Base-by-base conservation (phyloP, 2,113 vertebrate genomes). In the Phalacrocorax pelagicus region DNA sequence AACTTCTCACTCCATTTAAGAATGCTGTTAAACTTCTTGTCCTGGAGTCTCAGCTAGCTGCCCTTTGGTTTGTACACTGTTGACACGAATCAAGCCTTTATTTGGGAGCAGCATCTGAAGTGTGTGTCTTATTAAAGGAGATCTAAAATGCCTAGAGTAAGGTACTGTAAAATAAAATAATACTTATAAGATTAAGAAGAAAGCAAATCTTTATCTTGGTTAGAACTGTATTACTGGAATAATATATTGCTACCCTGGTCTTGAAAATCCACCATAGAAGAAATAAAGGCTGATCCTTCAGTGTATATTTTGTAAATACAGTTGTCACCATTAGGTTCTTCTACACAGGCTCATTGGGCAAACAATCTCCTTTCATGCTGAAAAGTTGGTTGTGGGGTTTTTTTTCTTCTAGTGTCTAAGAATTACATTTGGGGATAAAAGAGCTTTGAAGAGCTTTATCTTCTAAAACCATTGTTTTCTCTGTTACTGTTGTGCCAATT, bases 391-490 rank as follows among this genome's bases (percentile, higher is more conserved):
- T 38, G 38, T 38, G 38, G 38, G 38, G 10, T 38, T 38, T 38
- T 4, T 16, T 16, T 16, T 16, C 44, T 65, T 86, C 66, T 70
- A 66, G 54, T 52, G 61, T 92, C 49, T 87, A 87, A 66, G 73
- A 95, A 88, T 94, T 95, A 93, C 4, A 0, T 85, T 66, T 79
- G 81, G 57, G 54, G 74, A 95, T 96, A 87, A 91, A 96, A 90
- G 62, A 85, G 78, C 83, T 95, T 96, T 82, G 84, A 92, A 95
- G 78, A 89, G 74, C 92, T 95, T 97, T 96, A 86, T 94, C 65
- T 93, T 81, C 55, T 81, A 93, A 96, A 92, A 9, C 80, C 52
- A 79, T 94, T 96, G 94, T 93, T 93, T 96, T 94, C 65, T 74
- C 38, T 87, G 58, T 87, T 94, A 54, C 62, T 87, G 84, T 26